Conservation (phyloP, 1,140 invertebrate genomes). For the Cardiocondyla obscurior region DNA sequence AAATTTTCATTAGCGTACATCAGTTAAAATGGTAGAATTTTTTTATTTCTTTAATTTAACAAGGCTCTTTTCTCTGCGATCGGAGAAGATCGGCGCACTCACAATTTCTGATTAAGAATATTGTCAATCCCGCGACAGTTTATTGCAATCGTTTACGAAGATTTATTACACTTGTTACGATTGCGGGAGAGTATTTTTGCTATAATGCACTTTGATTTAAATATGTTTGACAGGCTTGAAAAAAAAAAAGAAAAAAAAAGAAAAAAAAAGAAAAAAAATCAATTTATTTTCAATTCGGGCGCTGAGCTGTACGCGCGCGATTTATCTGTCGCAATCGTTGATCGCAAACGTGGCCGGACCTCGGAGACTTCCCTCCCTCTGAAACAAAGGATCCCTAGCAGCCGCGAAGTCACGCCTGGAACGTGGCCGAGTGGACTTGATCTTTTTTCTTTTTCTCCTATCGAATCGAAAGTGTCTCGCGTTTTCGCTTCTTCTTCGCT, state of each 20-base stretch:
- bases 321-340: constrained; percentile 51
- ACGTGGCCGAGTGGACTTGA: constrained; percentile 46
- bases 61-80: too few species aligned
- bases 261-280: too few species aligned
- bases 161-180: constrained; percentile 22
- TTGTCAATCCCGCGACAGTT: neutral
- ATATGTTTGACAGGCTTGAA: constrained; percentile 22
- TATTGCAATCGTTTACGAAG: neutral
- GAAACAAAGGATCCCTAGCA: constrained; percentile 52
- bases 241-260: too few species aligned
- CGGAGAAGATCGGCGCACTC: too few species aligned
- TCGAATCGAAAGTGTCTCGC: neutral
- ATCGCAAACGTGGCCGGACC: constrained; percentile 40
- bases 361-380: constrained; percentile 18
- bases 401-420: constrained; percentile 61
- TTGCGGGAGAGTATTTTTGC: neutral
- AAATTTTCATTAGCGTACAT: constrained; percentile 21
- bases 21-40: neutral
- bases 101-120: neutral
- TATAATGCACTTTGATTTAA: neutral
- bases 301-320: constrained; percentile 24
- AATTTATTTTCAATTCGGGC: constrained; percentile 52
- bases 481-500: neutral
- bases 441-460: neutral
- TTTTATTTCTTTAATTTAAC: neutral